Evolutionary conservation across 2,113 vertebrate genomes (phyloP).

Genomic region (Helogale parvula): DNA sequence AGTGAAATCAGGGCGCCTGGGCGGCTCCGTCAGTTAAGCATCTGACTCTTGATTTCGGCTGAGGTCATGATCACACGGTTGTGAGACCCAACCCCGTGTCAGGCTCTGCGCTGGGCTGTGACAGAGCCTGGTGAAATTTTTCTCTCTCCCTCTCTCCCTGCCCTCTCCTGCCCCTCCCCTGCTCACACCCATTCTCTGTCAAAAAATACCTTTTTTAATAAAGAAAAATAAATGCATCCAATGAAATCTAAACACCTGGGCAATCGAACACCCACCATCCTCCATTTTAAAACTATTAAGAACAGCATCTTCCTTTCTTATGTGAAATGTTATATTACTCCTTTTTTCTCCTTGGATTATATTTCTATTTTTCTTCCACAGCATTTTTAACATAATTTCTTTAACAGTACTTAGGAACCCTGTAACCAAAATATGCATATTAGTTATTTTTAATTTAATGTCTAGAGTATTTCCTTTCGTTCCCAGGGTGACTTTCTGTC

Average conservation of each 20-base stretch:
- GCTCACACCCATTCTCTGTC: no score
- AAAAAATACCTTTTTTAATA: no score
- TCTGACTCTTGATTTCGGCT: no score
- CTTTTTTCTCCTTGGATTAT: background rate
- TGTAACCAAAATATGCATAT: background rate
- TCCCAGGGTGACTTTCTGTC: background rate
- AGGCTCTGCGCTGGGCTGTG: no score
- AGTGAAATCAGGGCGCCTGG: background rate
- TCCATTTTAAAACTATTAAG: conserved; percentile 1
- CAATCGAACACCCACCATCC: background rate
- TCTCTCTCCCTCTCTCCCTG: no score
- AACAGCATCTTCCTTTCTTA: background rate
- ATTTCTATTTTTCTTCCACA: conserved; percentile 36
- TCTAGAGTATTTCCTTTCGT: conserved; percentile 17
- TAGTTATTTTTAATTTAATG: background rate
- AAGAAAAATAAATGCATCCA: background rate
- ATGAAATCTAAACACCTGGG: background rate
- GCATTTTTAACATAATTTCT: conserved; percentile 26
- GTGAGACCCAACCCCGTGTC: no score
- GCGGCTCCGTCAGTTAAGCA: no score
- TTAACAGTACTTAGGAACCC: conserved; percentile 22
- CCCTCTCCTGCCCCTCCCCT: no score
- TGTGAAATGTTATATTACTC: background rate
- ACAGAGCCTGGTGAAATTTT: no score
- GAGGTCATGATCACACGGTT: no score